Evolutionary conservation across 2,113 vertebrate genomes (phyloP), one percentile per base, ranked within the genome.

Genomic region (Urocitellus parryii): DNA sequence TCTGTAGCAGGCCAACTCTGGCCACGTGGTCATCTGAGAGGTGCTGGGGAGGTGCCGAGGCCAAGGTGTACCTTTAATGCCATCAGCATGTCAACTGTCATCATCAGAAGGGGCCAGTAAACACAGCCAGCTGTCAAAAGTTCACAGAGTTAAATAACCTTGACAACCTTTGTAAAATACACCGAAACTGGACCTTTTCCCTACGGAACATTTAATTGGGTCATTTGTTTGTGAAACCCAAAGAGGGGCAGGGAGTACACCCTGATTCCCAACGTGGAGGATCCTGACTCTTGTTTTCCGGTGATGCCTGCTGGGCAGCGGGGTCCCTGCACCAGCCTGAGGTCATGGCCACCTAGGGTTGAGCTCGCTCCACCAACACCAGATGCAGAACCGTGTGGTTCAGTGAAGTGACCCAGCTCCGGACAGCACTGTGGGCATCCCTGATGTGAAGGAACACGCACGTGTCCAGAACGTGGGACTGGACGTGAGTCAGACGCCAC

Each of bases 141-240:
- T 7, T 25, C 76, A 42, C 24, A 56, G 65, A 83, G 63, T 34
- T 37, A 9, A 39, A 24, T 53, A 4, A 56, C 67, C 74, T n/a
- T 45, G 24, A 91, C 65, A n/a, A 37, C 32, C n/a, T 82, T 68
- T 83, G 39, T 70, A 83, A 91, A 89, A 72, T 34, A 18, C 74
- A 51, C 58, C 9, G 14, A 12, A 45, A 53, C 10, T 22, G 22
- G 18, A 80, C 53, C 53, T 65, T 80, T 87, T 77, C 81, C 58
- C 79, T 53, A 1, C 2, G 70, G 74, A n/a, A 45, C 4, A 29
- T 94, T 82, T 61, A 34, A 82, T 20, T 17, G 12, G 65, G 32
- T 67, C 39, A 18, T 14, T 0, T 5, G 32, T 80, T 39, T 48
- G 13, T 58, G 70, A 86, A 56, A 20, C 82, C 76, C 70, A 90